Conservation (phyloP, 2,113 vertebrate genomes). For the Cyanocitta stelleri region DNA sequence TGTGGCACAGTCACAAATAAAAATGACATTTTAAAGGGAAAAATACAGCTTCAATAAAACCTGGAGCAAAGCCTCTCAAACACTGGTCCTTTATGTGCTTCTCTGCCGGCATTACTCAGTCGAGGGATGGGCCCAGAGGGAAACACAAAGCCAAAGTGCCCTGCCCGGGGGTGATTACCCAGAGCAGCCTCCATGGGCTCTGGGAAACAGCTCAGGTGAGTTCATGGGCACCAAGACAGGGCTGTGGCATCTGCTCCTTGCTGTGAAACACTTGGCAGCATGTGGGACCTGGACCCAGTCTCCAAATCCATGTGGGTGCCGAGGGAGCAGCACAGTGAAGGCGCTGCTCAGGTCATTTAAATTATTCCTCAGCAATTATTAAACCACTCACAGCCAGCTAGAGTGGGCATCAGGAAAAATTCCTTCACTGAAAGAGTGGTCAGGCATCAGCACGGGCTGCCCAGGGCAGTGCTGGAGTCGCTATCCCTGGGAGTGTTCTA, state of each 20-base stretch:
- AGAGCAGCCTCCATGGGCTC: background rate
- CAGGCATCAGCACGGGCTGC: background rate
- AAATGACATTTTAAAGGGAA: background rate
- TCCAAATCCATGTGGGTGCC: fast-evolving
- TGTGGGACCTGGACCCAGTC: fast-evolving
- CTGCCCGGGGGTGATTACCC: fast-evolving
- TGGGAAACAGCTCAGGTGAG: background rate
- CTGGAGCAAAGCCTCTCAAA: background rate
- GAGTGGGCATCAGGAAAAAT: background rate
- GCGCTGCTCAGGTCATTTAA: background rate
- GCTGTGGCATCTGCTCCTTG: background rate
- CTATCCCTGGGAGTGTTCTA: background rate
- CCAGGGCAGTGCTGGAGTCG: background rate
- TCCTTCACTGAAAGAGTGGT: background rate
- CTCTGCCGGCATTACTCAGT: background rate
- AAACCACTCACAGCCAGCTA: background rate
- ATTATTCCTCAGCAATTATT: background rate
- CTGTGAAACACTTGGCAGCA: background rate
- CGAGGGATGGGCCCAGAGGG: background rate
- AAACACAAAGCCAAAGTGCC: background rate
- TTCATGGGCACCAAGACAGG: background rate
- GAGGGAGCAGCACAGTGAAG: too few species aligned
- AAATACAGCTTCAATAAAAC: conserved; percentile 41
- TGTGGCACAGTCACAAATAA: background rate
- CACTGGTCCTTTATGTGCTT: background rate